These are phyloP conservation scores for Dysmachus trigonus DNA, from an alignment of 2,888 invertebrate genomes.

Conservation along the genomic window DNA sequence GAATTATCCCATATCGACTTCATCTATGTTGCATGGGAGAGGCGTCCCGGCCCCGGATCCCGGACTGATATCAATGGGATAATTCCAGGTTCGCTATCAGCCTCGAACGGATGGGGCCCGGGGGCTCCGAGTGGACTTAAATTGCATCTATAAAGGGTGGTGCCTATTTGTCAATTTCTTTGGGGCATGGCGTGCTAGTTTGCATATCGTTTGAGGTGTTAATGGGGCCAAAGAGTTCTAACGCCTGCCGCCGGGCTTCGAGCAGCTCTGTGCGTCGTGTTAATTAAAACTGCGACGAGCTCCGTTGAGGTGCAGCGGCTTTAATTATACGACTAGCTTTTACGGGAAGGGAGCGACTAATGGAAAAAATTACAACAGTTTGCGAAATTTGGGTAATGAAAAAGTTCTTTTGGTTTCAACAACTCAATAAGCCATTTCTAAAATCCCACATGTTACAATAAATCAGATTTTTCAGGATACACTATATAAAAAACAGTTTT, in stretches of 20 bases:
- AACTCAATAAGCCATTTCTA: no score
- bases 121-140: not conserved
- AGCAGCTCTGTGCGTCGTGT: not conserved
- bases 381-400: no score
- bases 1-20: slow-evolving; percentile 32
- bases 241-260: not conserved
- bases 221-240: slow-evolving; percentile 2
- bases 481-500: no score
- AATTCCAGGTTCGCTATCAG: not conserved
- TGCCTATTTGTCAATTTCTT: slow-evolving; percentile 25
- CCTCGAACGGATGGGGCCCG: no score
- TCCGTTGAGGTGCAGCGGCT: not conserved
- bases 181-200: not conserved
- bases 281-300: slow-evolving; percentile 12
- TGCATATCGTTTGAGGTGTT: slow-evolving; percentile 29
- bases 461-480: no score
- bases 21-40: not conserved
- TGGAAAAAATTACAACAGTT: no score
- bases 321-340: not conserved
- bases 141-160: not conserved
- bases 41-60: not conserved
- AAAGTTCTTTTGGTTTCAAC: no score
- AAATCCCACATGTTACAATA: no score
- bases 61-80: not conserved
- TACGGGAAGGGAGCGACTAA: not conserved